Percentiles rank a stretch among this genome's conserved stretches.
Conservation (phyloP, 1,140 invertebrate genomes). For the Drosophila eugracilis region DNA sequence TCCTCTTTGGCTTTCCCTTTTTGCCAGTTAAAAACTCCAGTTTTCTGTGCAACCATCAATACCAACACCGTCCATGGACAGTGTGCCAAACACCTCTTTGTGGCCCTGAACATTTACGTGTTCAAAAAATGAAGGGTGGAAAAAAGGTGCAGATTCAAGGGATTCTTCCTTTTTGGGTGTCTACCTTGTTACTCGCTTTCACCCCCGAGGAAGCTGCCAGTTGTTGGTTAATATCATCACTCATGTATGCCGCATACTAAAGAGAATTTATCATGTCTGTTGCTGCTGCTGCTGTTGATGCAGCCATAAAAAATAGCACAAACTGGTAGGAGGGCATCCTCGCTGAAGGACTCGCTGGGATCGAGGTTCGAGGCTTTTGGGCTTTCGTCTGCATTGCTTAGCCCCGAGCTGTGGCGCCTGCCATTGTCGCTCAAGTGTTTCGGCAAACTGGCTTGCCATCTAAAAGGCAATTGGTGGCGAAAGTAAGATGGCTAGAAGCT, state of each 20-base stretch:
- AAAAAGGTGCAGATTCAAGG: not conserved
- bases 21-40: constrained; percentile 1
- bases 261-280: constrained; percentile 81
- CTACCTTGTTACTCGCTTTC: constrained; percentile 25
- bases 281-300: constrained; percentile 47
- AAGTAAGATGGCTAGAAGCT: not conserved
- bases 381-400: constrained; percentile 53
- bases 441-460: constrained; percentile 42
- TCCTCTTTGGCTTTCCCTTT: constrained; percentile 9
- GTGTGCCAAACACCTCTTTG: constrained; percentile 28
- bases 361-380: constrained; percentile 42
- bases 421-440: constrained; percentile 79
- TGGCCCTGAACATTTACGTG: constrained; percentile 29
- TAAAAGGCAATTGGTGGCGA: constrained; percentile 24
- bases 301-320: constrained; percentile 33
- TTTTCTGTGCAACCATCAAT: constrained; percentile 19
- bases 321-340: not conserved
- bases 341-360: constrained; percentile 17
- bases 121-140: not conserved
- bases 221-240: constrained; percentile 82
- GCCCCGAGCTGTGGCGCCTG: constrained; percentile 27
- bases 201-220: constrained; percentile 25
- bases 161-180: constrained; percentile 23
- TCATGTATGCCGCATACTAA: constrained; percentile 82
- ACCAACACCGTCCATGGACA: not conserved